phyloP scores from a whole-genome alignment of 2,113 vertebrate genomes.

The Lophura nycthemera region DNA sequence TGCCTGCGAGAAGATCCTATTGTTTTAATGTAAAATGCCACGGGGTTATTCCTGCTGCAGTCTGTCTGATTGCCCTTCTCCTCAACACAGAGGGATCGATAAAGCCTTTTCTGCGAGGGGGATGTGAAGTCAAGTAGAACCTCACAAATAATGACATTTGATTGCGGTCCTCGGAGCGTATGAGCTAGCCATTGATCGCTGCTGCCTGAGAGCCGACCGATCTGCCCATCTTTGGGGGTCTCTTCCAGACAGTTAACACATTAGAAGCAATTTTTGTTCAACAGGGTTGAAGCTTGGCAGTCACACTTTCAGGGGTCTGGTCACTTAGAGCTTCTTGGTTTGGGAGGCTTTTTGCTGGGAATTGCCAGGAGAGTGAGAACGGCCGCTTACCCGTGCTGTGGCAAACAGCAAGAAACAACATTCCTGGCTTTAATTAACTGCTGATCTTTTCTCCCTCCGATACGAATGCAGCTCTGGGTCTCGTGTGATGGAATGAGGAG shows the following conservation, averaged over 20 bases:
- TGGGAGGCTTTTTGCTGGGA: background rate
- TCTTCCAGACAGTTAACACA: conserved; percentile 51
- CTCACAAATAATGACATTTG: conserved; percentile 90
- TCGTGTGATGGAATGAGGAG: background rate
- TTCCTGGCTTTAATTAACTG: background rate
- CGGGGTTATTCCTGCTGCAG: conserved; percentile 40
- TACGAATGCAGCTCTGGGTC: background rate
- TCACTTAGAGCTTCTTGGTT: no score
- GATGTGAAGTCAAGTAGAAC: conserved; percentile 92
- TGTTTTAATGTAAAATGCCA: conserved; percentile 64
- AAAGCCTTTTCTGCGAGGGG: conserved; percentile 83
- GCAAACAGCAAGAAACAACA: background rate
- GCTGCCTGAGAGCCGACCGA: conserved; percentile 15
- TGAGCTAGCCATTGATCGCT: conserved; percentile 84
- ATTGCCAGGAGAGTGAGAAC: background rate
- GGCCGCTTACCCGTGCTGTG: accelerated
- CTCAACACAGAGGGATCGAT: conserved; percentile 84
- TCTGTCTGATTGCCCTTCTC: conserved; percentile 83
- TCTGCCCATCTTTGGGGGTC: conserved; percentile 1
- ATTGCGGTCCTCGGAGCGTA: conserved; percentile 78
- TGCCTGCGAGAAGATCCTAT: background rate
- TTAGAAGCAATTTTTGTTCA: conserved; percentile 36
- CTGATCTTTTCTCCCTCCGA: background rate
- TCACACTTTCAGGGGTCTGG: no score
- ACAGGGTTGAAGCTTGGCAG: no score